phyloP scores from a whole-genome alignment of 2,113 vertebrate genomes.

The Cyprinodon brontotheroides region DNA sequence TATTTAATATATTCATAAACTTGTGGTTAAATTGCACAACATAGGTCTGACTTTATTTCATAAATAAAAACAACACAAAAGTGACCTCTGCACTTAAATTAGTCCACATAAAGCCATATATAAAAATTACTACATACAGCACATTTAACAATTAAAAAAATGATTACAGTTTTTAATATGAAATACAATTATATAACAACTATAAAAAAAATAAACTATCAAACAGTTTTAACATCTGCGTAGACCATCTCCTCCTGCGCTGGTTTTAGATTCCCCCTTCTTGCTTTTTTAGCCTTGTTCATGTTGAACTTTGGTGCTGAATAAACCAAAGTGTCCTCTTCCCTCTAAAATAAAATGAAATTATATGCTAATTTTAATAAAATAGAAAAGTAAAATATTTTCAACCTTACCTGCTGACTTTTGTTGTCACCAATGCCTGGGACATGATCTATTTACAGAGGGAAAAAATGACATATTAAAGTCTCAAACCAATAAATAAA shows the following conservation, averaged over 20 bases:
- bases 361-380: no score
- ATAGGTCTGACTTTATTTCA: not conserved
- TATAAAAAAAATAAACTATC: not conserved
- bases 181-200: not conserved
- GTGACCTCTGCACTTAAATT: no score
- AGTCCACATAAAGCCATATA: no score
- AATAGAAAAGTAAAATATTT: not conserved
- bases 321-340: fast-evolving
- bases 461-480: not conserved
- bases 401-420: not conserved
- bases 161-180: not conserved
- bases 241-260: conserved; percentile 11
- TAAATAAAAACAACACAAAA: not conserved
- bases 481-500: not conserved
- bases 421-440: no score
- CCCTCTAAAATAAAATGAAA: not conserved
- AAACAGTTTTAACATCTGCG: conserved; percentile 10
- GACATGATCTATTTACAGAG: not conserved
- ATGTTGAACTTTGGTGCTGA: fast-evolving
- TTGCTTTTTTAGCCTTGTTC: fast-evolving
- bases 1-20: no score
- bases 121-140: not conserved
- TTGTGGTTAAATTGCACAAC: no score
- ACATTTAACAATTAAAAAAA: not conserved
- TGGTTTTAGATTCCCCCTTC: not conserved